Conservation (phyloP, 2,888 invertebrate genomes). For the Agrotis ipsilon region DNA sequence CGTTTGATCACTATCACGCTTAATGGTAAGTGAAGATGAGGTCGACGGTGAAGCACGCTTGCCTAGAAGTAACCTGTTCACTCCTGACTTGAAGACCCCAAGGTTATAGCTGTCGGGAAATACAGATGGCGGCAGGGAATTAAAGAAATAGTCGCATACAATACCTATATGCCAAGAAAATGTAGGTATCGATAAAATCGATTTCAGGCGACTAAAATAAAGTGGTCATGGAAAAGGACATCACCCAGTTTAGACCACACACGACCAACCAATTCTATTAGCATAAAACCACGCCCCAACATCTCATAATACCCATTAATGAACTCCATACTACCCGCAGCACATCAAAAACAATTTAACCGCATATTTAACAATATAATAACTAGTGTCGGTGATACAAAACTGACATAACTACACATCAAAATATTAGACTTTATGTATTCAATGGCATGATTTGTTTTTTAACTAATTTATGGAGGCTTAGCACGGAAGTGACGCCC, state of each 20-base stretch:
- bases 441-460: slow-evolving; percentile 88
- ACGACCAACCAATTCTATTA: slow-evolving; percentile 47
- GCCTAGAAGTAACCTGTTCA: no score
- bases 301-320: slow-evolving; percentile 62
- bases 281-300: slow-evolving; percentile 49
- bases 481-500: slow-evolving; percentile 84
- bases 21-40: no score
- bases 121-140: no score
- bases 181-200: no score
- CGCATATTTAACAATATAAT: slow-evolving; percentile 80
- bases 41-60: no score
- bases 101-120: no score
- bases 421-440: slow-evolving; percentile 82
- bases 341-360: slow-evolving; percentile 77
- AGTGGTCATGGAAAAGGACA: not conserved
- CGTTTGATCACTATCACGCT: no score
- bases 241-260: slow-evolving; percentile 32
- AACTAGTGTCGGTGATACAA: slow-evolving; percentile 69
- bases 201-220: no score
- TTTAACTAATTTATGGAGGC: slow-evolving; percentile 89
- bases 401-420: slow-evolving; percentile 79
- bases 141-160: no score
- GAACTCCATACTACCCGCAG: slow-evolving; percentile 76
- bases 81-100: no score
- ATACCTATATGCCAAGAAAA: no score